Evolutionary conservation across 2,888 invertebrate genomes (phyloP), one percentile per base, ranked within the genome.

Genomic region (Hoplodrina blanda): DNA sequence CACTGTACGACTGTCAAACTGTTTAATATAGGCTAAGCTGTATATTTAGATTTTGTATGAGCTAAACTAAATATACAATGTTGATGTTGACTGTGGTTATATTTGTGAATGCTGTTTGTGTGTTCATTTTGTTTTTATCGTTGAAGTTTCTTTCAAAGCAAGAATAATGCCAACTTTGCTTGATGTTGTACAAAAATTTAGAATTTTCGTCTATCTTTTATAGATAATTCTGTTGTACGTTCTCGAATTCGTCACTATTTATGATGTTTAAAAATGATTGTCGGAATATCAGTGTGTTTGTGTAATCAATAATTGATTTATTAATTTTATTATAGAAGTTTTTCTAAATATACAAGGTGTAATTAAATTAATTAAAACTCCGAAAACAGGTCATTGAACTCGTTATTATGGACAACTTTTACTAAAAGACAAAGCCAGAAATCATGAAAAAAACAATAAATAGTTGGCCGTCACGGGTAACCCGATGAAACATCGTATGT

Each of bases 21-120:
- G 88, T 88, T 85, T 90, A 87, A 91, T 87, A 78, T 82, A 83
- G 75, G 13, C 20, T 84, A 93, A 91, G 91, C 84, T 90, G 89
- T 91, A 88, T 92, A 91, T 91, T 89, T 94, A 95, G 94, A 93
- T 94, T 95, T 95, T 95, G 91, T 95, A 95, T 95, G 92, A 91
- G 89, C 91, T 93, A 94, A 92, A 91, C 84, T 68, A 93, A 94
- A 92, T 93, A 92, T 94, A 94, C 94, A 92, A 85, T 90, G 89
- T 91, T 91, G 88, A 89, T 90, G 82, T 80, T 80, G 83, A 76
- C 83, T 79, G 85, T 86, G 86, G 70, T 74, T 82, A 76, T 78
- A 78, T 75, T 65, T 76, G 70, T 79, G 73, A 73, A 67, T 68
- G 46, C 60, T 61, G 46, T 63, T 79, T 63, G 62, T 65, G 49